A percentile compares a stretch with the other conserved stretches of the same genome.
phyloP scores from a whole-genome alignment of 2,113 vertebrate species.

The Nerophis ophidion region DNA sequence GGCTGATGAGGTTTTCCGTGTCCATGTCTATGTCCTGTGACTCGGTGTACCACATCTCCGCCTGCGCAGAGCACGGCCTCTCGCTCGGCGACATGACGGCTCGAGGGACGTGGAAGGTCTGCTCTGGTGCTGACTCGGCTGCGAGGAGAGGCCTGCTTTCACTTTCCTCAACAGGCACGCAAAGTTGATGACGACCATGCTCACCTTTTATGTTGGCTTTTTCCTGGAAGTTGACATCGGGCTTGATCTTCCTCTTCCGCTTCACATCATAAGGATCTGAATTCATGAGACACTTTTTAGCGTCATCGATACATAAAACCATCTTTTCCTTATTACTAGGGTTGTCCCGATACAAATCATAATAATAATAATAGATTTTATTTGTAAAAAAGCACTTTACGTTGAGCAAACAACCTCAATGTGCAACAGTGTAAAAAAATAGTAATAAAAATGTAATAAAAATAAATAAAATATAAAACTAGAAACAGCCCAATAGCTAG shows the following conservation, averaged over 20 bases:
- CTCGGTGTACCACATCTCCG: conserved; percentile 27
- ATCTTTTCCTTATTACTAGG: too few species aligned
- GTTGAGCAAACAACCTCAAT: too few species aligned
- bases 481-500: too few species aligned
- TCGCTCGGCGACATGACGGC: conserved; percentile 21
- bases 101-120: conserved; percentile 25
- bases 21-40: conserved; percentile 22
- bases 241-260: conserved; percentile 68
- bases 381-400: too few species aligned
- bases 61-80: conserved; percentile 10
- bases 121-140: conserved; percentile 45
- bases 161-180: not conserved
- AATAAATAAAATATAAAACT: too few species aligned
- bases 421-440: too few species aligned
- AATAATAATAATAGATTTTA: too few species aligned
- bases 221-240: conserved; percentile 55
- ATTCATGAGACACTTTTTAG: not conserved
- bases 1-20: conserved; percentile 22
- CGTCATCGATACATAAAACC: too few species aligned
- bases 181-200: not conserved
- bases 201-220: conserved; percentile 56
- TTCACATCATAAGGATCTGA: conserved; percentile 76
- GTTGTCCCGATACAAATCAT: too few species aligned
- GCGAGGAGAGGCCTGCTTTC: not conserved
- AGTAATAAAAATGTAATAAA: too few species aligned